Percentiles rank a stretch among this genome's conserved stretches.
Conservation (phyloP, 2,797 vertebrate genomes). For the Ceryle rudis region DNA sequence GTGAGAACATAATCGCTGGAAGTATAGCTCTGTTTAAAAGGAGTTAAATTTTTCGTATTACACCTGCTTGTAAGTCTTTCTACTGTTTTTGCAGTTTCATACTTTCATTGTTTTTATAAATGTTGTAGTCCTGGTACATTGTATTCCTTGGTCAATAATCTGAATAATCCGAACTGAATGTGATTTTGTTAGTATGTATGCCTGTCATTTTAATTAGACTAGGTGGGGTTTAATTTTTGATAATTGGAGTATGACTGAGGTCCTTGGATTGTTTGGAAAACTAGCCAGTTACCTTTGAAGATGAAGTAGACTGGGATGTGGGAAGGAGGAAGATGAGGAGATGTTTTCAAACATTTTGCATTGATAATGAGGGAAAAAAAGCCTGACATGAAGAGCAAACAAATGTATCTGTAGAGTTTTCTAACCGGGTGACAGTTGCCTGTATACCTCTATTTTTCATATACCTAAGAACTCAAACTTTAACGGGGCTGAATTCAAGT, state of each 20-base stretch:
- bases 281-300: background rate
- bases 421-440: background rate
- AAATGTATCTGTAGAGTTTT: background rate
- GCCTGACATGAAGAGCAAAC: background rate
- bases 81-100: background rate
- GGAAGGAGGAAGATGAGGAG: background rate
- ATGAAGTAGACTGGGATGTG: background rate
- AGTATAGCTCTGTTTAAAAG: background rate
- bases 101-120: background rate
- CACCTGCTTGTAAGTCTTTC: background rate
- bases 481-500: background rate
- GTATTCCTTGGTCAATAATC: background rate
- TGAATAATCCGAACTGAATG: background rate
- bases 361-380: background rate
- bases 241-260: background rate
- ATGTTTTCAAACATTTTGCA: background rate
- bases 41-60: background rate
- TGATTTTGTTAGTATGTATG: background rate
- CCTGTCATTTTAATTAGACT: background rate
- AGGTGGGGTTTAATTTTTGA: background rate
- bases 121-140: background rate
- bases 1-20: background rate
- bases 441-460: background rate
- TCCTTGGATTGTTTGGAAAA: background rate
- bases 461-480: background rate